These are phyloP conservation scores for Cirrhinus mrigala DNA, from an alignment of 2,797 vertebrate genomes.

Conservation along the genomic window DNA sequence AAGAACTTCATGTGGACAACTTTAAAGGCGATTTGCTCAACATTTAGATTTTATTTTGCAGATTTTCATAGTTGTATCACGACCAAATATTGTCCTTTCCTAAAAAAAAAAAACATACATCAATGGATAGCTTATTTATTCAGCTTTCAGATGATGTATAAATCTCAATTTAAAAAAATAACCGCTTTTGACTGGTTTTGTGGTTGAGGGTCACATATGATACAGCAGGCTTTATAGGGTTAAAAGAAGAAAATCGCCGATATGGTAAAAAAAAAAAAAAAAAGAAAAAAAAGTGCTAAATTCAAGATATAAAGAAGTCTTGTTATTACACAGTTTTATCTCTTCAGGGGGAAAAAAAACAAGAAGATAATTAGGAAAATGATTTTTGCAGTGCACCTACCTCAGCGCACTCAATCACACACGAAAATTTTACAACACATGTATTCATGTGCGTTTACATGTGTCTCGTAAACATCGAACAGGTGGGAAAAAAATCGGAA, in stretches of 20 bases:
- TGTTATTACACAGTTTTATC: not conserved
- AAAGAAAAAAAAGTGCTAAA: not conserved
- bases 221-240: not conserved
- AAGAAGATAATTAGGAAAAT: not conserved
- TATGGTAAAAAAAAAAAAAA: too few species aligned
- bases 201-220: not conserved
- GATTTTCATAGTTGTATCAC: too few species aligned
- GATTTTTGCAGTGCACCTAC: not conserved
- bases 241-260: not conserved
- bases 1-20: too few species aligned
- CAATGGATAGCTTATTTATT: too few species aligned
- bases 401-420: too few species aligned
- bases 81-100: too few species aligned
- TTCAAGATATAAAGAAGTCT: not conserved
- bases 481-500: slow-evolving; percentile 18
- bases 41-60: too few species aligned
- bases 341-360: not conserved
- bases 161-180: too few species aligned
- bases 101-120: too few species aligned
- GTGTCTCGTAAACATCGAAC: slow-evolving; percentile 14
- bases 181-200: too few species aligned
- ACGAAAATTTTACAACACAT: slow-evolving; percentile 5
- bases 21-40: too few species aligned
- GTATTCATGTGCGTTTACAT: not conserved
- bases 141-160: too few species aligned